Percentiles rank a stretch among this genome's conserved stretches.
phyloP scores from a whole-genome alignment of 2,113 vertebrate species.

The Ahaetulla prasina region DNA sequence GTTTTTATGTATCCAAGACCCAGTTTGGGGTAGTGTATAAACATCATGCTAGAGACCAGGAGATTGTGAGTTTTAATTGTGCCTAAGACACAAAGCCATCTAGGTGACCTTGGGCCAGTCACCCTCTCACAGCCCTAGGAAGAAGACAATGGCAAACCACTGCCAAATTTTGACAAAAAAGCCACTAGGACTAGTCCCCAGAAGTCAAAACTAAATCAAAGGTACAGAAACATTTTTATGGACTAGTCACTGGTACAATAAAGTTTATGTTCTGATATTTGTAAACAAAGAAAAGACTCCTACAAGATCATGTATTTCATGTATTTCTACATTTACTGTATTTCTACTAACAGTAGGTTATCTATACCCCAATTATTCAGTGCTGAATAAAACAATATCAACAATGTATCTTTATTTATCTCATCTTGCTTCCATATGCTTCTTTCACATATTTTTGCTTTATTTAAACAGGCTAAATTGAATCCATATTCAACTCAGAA shows the following conservation, averaged over 20 bases:
- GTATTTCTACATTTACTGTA: neutral
- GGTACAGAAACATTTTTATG: neutral
- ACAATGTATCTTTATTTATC: neutral
- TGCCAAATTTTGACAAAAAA: neutral
- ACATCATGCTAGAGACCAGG: neutral
- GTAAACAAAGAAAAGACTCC: neutral
- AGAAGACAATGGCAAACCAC: neutral
- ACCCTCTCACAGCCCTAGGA: neutral
- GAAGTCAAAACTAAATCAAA: neutral
- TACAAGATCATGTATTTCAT: neutral
- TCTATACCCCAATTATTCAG: neutral
- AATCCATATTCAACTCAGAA: neutral
- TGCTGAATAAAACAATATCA: neutral
- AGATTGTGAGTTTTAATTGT: neutral
- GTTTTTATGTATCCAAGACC: neutral
- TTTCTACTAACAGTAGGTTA: neutral
- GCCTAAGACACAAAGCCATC: neutral
- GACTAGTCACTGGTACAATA: neutral
- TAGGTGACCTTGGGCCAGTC: neutral
- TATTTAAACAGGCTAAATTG: neutral
- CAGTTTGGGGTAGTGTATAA: neutral
- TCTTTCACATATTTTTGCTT: neutral
- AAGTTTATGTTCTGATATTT: neutral
- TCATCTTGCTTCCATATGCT: constrained; percentile 9
- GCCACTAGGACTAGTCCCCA: neutral